Conservation (phyloP, 2,888 invertebrate genomes). For the Pyrochroa serraticornis region DNA sequence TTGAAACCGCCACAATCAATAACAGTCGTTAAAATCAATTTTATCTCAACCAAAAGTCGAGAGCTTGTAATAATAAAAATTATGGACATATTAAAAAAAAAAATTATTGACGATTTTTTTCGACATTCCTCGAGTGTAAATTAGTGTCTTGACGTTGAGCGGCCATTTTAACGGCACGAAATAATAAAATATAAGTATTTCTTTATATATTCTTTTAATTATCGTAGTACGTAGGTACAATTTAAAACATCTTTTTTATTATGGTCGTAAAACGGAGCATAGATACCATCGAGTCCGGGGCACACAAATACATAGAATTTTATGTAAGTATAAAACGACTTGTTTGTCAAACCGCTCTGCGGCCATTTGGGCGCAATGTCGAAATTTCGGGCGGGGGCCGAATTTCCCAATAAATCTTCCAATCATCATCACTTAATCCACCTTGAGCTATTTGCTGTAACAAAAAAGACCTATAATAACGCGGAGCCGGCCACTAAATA, state of each 20-base stretch:
- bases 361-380: slow-evolving; percentile 3
- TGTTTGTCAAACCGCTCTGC: slow-evolving; percentile 19
- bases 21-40: slow-evolving; percentile 15
- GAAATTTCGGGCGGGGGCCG: slow-evolving; percentile 1
- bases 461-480: neutral
- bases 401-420: slow-evolving; percentile 9
- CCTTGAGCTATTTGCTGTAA: slow-evolving; percentile 1
- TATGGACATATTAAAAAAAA: slow-evolving; percentile 13
- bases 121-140: neutral
- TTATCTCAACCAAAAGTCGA: slow-evolving; percentile 8
- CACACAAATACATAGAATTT: slow-evolving; percentile 14
- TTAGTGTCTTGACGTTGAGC: too few relatives aligned
- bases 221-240: slow-evolving; percentile 24
- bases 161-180: slow-evolving; percentile 13
- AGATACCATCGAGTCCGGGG: slow-evolving; percentile 22
- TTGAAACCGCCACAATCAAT: slow-evolving; percentile 4
- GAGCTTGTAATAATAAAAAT: slow-evolving; percentile 21
- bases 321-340: slow-evolving; percentile 21
- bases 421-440: neutral
- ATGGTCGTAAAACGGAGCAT: slow-evolving; percentile 18
- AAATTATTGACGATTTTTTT: slow-evolving; percentile 15
- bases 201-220: slow-evolving; percentile 25
- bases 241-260: slow-evolving; percentile 28
- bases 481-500: slow-evolving; percentile 11
- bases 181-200: slow-evolving; percentile 28